Base-by-base conservation (phyloP, 2,888 invertebrate species). In the Cacoxenus indagator region DNA sequence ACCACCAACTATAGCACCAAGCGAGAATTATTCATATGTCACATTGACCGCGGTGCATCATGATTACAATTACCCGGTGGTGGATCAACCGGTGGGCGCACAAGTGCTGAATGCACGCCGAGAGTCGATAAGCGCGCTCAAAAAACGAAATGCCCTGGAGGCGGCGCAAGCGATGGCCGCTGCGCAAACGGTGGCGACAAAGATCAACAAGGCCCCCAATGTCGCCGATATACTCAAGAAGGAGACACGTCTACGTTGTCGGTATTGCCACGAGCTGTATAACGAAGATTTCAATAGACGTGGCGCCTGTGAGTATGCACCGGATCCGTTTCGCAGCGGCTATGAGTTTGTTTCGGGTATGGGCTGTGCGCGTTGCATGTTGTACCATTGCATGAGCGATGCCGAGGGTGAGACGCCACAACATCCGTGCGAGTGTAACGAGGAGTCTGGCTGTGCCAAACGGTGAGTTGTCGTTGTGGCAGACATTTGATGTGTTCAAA, bases 341-440 rank as follows among this genome's bases (percentile, higher is more conserved):
- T 94, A 97, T 81, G 94, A 96, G 86, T 90, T 91, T 68, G 91
- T 95, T 57, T 92, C 95, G 61, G 97, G 97, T 86, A 93, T 97
- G 84, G 91, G 92, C 76, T 95, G 96, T 87, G 96, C 97, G 19
- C 93, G 91, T 89, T 94, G 96, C 82, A 92, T 97, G 92, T 90
- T 96, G 83, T 97, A 97, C 90, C 97, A 97, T 90, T 97, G 97
- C 88, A 94, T 96, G 92, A 92, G 95, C 75, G 96, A 96, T 88
- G 92, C 94, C 1, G 97, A 97, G 85, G 96, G 96, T 1, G 96
- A 97, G 79, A 94, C 93, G 86, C 92, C 92, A 66, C 92, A 93
- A 84, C 95, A 94, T 85, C 96, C 96, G 8, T 97, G 96, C 90
- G 92, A 93, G 73, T 95, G 95, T 88, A 89, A 90, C 31, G 89